Evolutionary conservation across 2,797 vertebrate genomes (phyloP).

Genomic region (Fratercula arctica): DNA sequence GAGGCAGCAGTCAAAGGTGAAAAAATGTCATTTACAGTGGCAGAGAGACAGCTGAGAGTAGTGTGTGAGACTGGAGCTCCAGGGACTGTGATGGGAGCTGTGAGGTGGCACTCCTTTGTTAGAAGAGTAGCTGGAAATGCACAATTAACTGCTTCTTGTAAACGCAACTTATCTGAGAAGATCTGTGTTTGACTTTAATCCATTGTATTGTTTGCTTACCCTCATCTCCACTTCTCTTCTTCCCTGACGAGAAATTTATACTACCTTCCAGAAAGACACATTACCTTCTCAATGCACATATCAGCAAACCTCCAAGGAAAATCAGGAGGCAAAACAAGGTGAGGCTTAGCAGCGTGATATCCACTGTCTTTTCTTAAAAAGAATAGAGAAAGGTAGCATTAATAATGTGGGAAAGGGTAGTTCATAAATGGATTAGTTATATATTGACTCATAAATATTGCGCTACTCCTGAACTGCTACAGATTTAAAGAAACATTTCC

Average conservation of each 20-base stretch:
- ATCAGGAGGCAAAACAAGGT: neutral
- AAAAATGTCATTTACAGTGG: neutral
- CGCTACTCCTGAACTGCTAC: neutral
- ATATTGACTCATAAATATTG: neutral
- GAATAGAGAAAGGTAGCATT: neutral
- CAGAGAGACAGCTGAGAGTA: neutral
- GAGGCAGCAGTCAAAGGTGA: neutral
- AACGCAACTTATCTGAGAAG: neutral
- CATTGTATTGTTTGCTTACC: neutral
- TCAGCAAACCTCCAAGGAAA: constrained; percentile 36
- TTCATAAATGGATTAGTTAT: neutral
- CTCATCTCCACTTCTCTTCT: neutral
- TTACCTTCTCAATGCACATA: constrained; percentile 43
- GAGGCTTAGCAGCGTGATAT: neutral
- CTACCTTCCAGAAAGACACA: neutral
- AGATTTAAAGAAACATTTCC: neutral
- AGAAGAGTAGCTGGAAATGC: neutral
- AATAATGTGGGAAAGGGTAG: neutral
- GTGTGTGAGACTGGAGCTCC: neutral
- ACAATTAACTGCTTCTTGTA: neutral
- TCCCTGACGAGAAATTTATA: neutral
- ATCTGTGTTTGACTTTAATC: neutral
- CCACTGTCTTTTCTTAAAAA: constrained; percentile 8
- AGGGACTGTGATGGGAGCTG: neutral
- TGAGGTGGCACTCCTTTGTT: neutral